A percentile compares a stretch with the other conserved stretches of the same genome.
phyloP scores from a whole-genome alignment of 2,888 invertebrate genomes.

The Spatulosminthurus flaviceps region DNA sequence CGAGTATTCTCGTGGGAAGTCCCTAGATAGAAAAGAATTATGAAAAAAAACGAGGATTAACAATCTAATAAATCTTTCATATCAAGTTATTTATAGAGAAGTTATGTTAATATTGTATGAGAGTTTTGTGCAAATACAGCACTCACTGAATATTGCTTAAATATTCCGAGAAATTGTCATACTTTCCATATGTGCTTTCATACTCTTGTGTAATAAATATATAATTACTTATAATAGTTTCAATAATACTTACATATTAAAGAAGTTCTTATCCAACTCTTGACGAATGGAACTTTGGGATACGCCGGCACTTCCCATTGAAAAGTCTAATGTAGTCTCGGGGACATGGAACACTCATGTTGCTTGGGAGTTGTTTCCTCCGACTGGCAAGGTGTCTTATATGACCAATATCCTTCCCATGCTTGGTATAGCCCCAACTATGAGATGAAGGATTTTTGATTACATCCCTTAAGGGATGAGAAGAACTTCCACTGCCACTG shows the following conservation, averaged over 20 bases:
- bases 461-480: no score
- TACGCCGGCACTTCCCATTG: conserved; percentile 45
- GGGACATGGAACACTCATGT: conserved; percentile 38
- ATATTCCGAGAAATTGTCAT: no score
- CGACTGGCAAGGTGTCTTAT: conserved; percentile 32
- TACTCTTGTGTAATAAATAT: no score
- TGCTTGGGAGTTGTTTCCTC: conserved; percentile 24
- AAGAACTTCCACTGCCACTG: not conserved
- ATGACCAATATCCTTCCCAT: conserved; percentile 27
- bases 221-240: no score
- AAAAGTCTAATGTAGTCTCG: conserved; percentile 27
- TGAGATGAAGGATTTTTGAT: conserved; percentile 23
- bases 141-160: no score
- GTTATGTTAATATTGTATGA: no score
- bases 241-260: not conserved
- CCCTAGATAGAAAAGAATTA: not conserved
- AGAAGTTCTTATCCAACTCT: conserved; percentile 32
- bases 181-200: no score
- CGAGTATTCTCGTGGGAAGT: no score
- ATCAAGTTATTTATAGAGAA: no score
- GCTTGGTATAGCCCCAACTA: conserved; percentile 39
- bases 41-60: no score
- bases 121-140: no score
- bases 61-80: no score
- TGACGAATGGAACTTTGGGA: conserved; percentile 30